Evolutionary conservation across 2,113 vertebrate genomes (phyloP), one percentile per base, ranked within the genome.

Genomic region (Pelmatolapia mariae): DNA sequence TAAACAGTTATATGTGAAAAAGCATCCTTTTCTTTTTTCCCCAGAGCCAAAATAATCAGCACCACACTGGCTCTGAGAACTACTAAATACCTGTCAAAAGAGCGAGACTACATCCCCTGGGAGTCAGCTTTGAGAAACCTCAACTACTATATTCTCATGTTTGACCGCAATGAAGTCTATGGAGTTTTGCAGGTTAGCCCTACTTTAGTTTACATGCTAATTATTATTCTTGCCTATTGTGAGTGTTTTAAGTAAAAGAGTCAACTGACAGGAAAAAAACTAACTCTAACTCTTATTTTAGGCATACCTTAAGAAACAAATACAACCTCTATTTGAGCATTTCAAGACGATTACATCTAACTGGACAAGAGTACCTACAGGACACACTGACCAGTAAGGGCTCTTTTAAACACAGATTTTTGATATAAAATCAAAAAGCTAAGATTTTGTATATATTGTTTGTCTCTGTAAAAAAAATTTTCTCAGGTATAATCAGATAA

Each of bases 31-130:
- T 1, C 12, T 38, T 31, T 31, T 18, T 85, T 7, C 84, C 85
- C 16, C 89, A 99, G 98, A 92, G 98, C 98, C 10, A 80, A 90
- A 31, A 83, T 91, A 0, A 1, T 97, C 59, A 1, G 1, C 0
- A 96, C 97, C 24, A 96, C 96, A 1, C 29, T 97, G 94, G 98
- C 98, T 2, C 92, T 99, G 92, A 50, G 5, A 52, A 98, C 97
- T 8, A 99, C 98, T 0, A 93, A 57, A 82, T 99, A 98, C 94
- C 94, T 99, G 92, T 7, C 1, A 1, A 1, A 0, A 0, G 98
- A 99, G 92, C 94, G 0, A 0, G 96, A 92, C 3, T 99, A 98
- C 94, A 96, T 99, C 87, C 98, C 98, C 31, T 99, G 98, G 98
- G 11, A 96, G 73, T 96, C 98, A 0, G 97, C 98, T 0, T 91